Conservation (phyloP, 2,888 invertebrate genomes). For the Heliothis peltigera region DNA sequence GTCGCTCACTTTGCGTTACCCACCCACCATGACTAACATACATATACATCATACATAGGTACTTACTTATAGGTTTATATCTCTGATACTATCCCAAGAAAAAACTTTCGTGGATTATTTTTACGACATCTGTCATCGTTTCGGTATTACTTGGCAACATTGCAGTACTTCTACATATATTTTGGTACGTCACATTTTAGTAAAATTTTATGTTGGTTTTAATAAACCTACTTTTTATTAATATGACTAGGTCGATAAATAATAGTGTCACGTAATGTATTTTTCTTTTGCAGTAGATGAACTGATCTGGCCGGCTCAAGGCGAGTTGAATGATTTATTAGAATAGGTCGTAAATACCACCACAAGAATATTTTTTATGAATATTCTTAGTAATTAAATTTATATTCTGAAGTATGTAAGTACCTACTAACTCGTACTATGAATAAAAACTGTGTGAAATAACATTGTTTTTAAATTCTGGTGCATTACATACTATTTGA, state of each 20-base stretch:
- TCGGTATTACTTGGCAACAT: not conserved
- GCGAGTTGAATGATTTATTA: no score
- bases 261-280: not conserved
- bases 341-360: no score
- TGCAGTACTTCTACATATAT: no score
- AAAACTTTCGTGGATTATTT: not conserved
- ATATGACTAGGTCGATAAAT: not conserved
- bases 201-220: not conserved
- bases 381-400: no score
- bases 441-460: not conserved
- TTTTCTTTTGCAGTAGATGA: not conserved
- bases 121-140: constrained; percentile 12
- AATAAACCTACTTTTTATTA: not conserved
- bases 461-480: no score
- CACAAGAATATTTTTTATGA: no score
- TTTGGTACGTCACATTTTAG: no score
- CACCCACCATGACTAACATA: not conserved
- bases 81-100: constrained; percentile 8
- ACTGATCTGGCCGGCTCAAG: not conserved
- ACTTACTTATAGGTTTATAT: constrained; percentile 11
- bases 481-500: not conserved
- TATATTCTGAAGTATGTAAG: no score
- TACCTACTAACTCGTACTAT: no score
- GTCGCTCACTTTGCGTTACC: constrained; percentile 11
- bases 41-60: not conserved